Evolutionary conservation across 2,113 vertebrate genomes (phyloP).

Genomic region (Hymenochirus boettgeri): DNA sequence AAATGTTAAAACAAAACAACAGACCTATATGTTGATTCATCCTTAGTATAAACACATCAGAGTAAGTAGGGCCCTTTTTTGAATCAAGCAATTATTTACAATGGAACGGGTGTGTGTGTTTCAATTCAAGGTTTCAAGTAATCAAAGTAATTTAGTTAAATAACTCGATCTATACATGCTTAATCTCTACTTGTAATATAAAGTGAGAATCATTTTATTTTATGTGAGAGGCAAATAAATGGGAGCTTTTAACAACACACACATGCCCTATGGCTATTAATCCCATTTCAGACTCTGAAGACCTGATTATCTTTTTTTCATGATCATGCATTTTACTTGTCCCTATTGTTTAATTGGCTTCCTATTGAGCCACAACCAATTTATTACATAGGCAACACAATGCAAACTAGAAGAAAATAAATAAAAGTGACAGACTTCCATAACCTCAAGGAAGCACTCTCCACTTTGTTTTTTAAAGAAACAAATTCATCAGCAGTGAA

Average conservation of each 20-base stretch:
- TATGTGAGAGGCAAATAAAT: not conserved
- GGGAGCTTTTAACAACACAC: slow-evolving; percentile 23
- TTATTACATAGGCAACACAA: slow-evolving; percentile 19
- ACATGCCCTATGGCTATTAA: slow-evolving; percentile 27
- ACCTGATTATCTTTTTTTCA: slow-evolving; percentile 33
- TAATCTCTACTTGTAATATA: slow-evolving; percentile 51
- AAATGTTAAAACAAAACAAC: too few species aligned
- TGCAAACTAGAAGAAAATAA: slow-evolving; percentile 11
- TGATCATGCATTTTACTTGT: slow-evolving; percentile 35
- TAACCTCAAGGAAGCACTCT: slow-evolving; percentile 9
- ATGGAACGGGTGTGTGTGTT: too few species aligned
- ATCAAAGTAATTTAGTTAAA: slow-evolving; percentile 62
- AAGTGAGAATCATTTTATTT: not conserved
- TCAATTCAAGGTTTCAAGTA: slow-evolving; percentile 39
- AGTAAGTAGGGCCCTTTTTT: too few species aligned
- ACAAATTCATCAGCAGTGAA: too few species aligned
- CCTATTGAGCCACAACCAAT: slow-evolving; percentile 33
- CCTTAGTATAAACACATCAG: too few species aligned
- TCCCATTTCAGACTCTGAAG: slow-evolving; percentile 1
- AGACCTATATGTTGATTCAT: too few species aligned
- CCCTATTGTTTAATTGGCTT: slow-evolving; percentile 37
- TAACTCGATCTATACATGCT: slow-evolving; percentile 56
- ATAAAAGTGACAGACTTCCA: not conserved
- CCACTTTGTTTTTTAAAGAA: slow-evolving; percentile 2
- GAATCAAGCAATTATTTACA: too few species aligned